Evolutionary conservation across 1,140 invertebrate species (phyloP).

Genomic region (Notospermus geniculatus): DNA sequence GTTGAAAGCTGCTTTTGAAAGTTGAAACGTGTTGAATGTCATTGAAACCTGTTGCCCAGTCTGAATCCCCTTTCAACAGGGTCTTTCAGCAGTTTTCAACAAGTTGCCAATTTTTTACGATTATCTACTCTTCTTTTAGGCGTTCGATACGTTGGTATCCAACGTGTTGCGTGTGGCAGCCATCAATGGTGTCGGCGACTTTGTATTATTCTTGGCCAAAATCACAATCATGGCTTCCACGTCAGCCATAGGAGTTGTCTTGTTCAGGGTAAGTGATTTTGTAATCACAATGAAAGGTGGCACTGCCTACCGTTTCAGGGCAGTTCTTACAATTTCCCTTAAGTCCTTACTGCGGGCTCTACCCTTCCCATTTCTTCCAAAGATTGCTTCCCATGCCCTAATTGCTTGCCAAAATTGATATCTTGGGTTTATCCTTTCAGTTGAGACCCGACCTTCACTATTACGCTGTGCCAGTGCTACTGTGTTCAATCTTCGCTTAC

Average conservation of each 20-base stretch:
- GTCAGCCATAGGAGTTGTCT: slow-evolving; percentile 54
- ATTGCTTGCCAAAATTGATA: not conserved
- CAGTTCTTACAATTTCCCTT: no score
- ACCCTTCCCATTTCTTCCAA: no score
- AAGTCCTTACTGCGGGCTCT: no score
- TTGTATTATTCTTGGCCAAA: slow-evolving; percentile 90
- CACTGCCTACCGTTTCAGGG: no score
- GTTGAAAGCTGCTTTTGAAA: no score
- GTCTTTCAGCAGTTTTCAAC: no score
- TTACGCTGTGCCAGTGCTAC: slow-evolving; percentile 76
- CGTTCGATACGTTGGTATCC: slow-evolving; percentile 44
- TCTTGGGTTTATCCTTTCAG: slow-evolving; percentile 5
- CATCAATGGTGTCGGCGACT: slow-evolving; percentile 91
- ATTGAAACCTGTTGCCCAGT: no score
- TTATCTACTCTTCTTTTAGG: slow-evolving; percentile 27
- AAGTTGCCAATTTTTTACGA: no score
- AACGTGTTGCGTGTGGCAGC: slow-evolving; percentile 86
- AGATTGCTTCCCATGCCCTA: no score
- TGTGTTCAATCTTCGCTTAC: slow-evolving; percentile 86
- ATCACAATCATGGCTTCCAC: slow-evolving; percentile 70
- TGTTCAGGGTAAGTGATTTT: slow-evolving; percentile 60
- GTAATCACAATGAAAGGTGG: not conserved
- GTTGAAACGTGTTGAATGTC: no score
- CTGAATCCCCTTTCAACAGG: no score
- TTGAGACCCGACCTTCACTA: slow-evolving; percentile 61